A percentile compares a stretch with the other conserved stretches of the same genome.
Evolutionary conservation across 2,797 vertebrate genomes (phyloP).

Genomic region (Chloroceryle inda): DNA sequence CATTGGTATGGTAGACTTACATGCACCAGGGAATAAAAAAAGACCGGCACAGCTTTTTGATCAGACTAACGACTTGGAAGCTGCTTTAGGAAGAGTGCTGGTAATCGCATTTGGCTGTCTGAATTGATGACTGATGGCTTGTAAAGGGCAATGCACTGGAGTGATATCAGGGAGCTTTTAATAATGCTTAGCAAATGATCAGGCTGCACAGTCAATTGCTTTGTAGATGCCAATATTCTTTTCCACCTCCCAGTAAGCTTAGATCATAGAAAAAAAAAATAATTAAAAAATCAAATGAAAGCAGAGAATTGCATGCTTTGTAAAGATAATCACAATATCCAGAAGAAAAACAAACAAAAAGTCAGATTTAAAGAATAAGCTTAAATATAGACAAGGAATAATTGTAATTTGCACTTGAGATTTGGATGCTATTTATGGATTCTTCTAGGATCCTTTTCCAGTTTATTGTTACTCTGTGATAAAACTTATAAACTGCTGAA

Average conservation of each 20-base stretch:
- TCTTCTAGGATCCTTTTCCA: not conserved
- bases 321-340: not conserved
- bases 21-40: not conserved
- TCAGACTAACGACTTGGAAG: conserved; percentile 65
- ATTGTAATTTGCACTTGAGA: not conserved
- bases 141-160: conserved; percentile 63
- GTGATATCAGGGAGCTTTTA: conserved; percentile 71
- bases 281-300: not conserved
- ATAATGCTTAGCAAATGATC: conserved; percentile 72
- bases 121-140: conserved; percentile 73
- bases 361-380: not conserved
- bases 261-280: not conserved
- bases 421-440: not conserved
- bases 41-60: conserved; percentile 44
- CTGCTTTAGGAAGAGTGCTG: conserved; percentile 42
- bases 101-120: conserved; percentile 57
- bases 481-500: not conserved
- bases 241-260: not conserved
- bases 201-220: conserved; percentile 8
- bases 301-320: not conserved
- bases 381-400: not conserved
- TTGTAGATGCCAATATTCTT: conserved; percentile 19
- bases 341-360: not conserved
- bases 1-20: not conserved
- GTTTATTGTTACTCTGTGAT: not conserved